Evolutionary conservation across 2,113 vertebrate species (phyloP).

Genomic region (Accipiter cooperii): DNA sequence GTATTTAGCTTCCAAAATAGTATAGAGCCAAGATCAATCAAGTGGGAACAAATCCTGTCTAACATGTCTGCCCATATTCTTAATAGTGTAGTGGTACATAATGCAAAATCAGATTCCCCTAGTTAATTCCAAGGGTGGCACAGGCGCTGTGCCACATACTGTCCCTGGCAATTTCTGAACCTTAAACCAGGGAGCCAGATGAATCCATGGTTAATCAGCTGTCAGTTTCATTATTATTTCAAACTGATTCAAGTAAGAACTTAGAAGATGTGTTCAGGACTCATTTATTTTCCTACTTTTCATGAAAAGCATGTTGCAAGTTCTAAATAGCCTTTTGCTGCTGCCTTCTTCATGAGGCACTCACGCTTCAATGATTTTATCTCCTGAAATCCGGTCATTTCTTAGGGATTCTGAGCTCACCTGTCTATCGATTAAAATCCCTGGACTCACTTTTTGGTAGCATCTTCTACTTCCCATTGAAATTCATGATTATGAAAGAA

Average conservation of each 20-base stretch:
- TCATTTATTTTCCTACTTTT: neutral
- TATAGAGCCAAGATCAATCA: slow-evolving; percentile 33
- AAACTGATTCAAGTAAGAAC: neutral
- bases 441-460: neutral
- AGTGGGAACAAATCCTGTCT: neutral
- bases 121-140: neutral
- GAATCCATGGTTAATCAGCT: neutral
- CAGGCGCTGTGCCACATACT: neutral
- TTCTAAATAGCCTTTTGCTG: neutral
- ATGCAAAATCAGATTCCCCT: neutral
- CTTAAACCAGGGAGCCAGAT: neutral
- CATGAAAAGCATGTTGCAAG: neutral
- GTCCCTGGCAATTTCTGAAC: neutral
- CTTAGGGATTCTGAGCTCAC: neutral
- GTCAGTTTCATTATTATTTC: neutral
- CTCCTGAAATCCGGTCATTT: neutral
- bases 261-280: neutral
- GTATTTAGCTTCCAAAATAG: slow-evolving; percentile 35
- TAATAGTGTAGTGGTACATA: neutral
- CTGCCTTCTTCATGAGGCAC: neutral
- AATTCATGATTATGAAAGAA: neutral
- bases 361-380: neutral
- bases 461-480: neutral
- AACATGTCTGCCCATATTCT: neutral
- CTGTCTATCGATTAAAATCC: neutral